Evolutionary conservation across 2,113 vertebrate species (phyloP).

Genomic region (Poeciliopsis retropinna): DNA sequence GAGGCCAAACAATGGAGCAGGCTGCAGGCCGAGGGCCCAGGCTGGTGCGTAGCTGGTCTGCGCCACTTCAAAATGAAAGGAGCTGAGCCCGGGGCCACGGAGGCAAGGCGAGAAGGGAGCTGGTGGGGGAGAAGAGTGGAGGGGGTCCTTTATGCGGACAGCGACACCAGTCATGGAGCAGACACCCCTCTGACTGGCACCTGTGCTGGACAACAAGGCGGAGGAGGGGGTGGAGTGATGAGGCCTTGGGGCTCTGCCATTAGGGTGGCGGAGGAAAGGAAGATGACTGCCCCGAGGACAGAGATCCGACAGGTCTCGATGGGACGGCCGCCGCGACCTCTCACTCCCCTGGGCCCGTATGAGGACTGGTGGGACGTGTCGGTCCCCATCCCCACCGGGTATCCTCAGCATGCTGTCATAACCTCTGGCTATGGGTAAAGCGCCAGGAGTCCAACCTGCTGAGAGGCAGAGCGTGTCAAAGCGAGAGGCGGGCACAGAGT

Average conservation of each 20-base stretch:
- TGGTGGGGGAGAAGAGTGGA: neutral
- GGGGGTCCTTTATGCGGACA: constrained; percentile 67
- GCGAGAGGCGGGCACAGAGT: constrained; percentile 34
- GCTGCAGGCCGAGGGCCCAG: constrained; percentile 72
- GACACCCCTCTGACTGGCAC: constrained; percentile 80
- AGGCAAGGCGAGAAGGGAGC: constrained; percentile 40
- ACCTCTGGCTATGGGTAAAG: constrained; percentile 71
- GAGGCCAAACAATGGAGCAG: constrained; percentile 78
- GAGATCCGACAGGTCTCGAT: constrained; percentile 71
- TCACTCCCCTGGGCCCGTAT: constrained; percentile 78
- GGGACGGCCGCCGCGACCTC: constrained; percentile 53
- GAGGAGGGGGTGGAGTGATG: constrained; percentile 61
- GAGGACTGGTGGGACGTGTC: constrained; percentile 75
- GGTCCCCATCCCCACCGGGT: constrained; percentile 44
- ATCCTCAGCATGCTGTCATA: constrained; percentile 58
- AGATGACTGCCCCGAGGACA: constrained; percentile 81
- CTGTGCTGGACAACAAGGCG: constrained; percentile 82
- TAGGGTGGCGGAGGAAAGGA: constrained; percentile 72
- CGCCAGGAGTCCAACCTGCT: constrained; percentile 63
- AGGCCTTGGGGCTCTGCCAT: constrained; percentile 83
- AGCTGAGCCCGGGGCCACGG: constrained; percentile 70
- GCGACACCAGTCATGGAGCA: constrained; percentile 74
- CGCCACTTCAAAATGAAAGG: constrained; percentile 78
- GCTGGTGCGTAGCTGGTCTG: constrained; percentile 67
- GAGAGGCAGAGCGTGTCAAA: constrained; percentile 33